A percentile compares a stretch with the other conserved stretches of the same genome.
Evolutionary conservation across 2,797 vertebrate genomes (phyloP).

Genomic region (Argyrosomus regius): DNA sequence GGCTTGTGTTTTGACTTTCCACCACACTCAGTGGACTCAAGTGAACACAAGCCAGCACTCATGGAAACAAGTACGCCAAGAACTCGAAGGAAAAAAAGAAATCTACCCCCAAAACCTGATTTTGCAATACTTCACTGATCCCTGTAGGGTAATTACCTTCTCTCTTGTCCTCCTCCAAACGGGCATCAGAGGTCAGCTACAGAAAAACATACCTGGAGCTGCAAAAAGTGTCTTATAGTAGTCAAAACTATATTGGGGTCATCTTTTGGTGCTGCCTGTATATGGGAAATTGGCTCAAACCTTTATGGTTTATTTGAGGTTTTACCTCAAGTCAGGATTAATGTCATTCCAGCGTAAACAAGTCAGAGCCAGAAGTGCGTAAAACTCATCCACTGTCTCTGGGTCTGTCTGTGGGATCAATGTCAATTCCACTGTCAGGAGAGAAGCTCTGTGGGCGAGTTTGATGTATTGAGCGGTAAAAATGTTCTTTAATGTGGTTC

Average conservation of each 20-base stretch:
- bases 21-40: constrained; percentile 53
- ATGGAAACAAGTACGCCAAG: constrained; percentile 64
- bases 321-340: constrained; percentile 1
- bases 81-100: constrained; percentile 35
- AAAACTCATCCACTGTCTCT: neutral
- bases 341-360: neutral
- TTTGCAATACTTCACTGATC: constrained; percentile 45
- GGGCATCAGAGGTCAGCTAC: constrained; percentile 13
- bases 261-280: neutral
- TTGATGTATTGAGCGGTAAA: neutral
- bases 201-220: constrained; percentile 9
- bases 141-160: constrained; percentile 17
- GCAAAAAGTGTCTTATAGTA: neutral
- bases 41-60: constrained; percentile 61
- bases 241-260: neutral
- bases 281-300: neutral
- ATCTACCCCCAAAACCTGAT: constrained; percentile 35
- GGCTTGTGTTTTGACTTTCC: constrained; percentile 80
- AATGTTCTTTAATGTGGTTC: neutral
- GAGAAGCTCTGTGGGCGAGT: neutral
- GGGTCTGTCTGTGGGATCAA: neutral
- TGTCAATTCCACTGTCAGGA: neutral
- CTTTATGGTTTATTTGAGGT: neutral
- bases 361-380: constrained; percentile 1
- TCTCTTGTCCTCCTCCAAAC: neutral